Evolutionary conservation across 2,113 vertebrate genomes (phyloP).

Genomic region (Motacilla tschutschensis): DNA sequence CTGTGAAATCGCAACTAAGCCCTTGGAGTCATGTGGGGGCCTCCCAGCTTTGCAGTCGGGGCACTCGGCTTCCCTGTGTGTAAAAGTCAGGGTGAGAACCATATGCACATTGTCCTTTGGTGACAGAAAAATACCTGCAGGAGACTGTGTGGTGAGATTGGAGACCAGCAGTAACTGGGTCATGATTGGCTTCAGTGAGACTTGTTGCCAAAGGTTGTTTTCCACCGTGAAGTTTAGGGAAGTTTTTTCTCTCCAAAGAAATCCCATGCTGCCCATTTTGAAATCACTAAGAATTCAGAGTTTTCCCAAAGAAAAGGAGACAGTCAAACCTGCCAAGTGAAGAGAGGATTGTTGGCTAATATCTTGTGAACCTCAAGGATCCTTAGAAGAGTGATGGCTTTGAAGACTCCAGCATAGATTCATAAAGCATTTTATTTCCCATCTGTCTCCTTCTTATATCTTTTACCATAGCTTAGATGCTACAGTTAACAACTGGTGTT

Average conservation of each 20-base stretch:
- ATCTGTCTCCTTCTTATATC: not conserved
- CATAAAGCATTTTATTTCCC: not conserved
- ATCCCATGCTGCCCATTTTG: not conserved
- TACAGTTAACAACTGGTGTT: not conserved
- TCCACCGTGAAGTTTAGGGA: not conserved
- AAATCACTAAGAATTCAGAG: not conserved
- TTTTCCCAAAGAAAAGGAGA: not conserved
- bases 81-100: not conserved
- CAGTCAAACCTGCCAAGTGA: not conserved
- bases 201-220: not conserved
- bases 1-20: not conserved
- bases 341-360: not conserved
- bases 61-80: fast-evolving
- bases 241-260: not conserved
- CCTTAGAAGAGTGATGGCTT: not conserved
- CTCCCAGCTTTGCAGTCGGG: not conserved
- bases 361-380: not conserved
- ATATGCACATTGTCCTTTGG: not conserved
- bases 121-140: not conserved
- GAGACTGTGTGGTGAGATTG: not conserved
- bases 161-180: not conserved
- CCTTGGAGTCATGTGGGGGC: not conserved
- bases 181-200: not conserved
- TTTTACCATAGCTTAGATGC: not conserved
- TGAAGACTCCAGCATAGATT: not conserved